Evolutionary conservation across 2,797 vertebrate genomes (phyloP).

Genomic region (Muscicapa striata): DNA sequence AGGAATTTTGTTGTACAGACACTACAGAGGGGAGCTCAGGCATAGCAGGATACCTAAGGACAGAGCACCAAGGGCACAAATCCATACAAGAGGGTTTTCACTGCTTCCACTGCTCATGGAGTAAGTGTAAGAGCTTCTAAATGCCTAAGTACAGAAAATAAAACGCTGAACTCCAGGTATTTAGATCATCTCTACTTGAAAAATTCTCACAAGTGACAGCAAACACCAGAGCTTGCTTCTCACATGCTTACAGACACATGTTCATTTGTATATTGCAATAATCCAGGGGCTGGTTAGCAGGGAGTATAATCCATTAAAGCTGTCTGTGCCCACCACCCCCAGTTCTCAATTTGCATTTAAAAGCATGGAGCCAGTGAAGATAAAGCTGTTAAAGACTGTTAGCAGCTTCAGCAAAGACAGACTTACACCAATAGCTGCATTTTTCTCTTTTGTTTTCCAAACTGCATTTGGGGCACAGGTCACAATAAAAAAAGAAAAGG

Average conservation of each 20-base stretch:
- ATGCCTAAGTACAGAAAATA: not conserved
- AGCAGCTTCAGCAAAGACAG: not conserved
- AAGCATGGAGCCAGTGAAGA: not conserved
- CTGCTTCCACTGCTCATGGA: not conserved
- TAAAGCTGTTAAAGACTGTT: not conserved
- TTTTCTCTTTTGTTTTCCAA: not conserved
- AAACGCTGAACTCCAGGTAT: not conserved
- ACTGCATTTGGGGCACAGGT: not conserved
- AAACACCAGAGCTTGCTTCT: not conserved
- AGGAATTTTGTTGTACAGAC: not conserved
- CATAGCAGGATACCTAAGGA: not conserved
- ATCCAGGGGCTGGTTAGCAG: not conserved
- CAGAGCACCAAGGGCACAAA: not conserved
- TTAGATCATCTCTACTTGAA: not conserved
- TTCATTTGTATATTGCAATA: not conserved
- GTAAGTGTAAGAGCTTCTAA: not conserved
- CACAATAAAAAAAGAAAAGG: not conserved
- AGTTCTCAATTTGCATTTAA: not conserved
- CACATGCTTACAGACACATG: not conserved
- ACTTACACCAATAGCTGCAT: not conserved
- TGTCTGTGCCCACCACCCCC: not conserved
- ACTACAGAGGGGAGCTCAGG: not conserved
- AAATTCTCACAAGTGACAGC: not conserved
- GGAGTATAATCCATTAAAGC: not conserved
- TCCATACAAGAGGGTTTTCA: rapidly evolving